These are phyloP conservation scores for Andricus grossulariae DNA, from an alignment of 1,140 invertebrate species.

Conservation along the genomic window DNA sequence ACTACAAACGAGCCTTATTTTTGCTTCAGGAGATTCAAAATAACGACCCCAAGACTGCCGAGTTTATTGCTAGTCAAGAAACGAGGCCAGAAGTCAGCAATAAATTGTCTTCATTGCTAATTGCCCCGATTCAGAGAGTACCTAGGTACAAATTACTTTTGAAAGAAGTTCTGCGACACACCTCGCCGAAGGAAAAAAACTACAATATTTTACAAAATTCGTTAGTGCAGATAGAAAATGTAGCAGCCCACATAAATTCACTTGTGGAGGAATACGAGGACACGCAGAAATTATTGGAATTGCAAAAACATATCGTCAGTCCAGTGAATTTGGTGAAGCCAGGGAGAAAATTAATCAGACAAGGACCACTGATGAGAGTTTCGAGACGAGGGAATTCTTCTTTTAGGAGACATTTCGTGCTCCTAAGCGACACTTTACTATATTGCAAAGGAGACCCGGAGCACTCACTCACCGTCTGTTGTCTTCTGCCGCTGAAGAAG, in stretches of 20 bases:
- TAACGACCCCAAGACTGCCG: constrained; percentile 78
- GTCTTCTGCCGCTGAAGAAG: constrained; percentile 80
- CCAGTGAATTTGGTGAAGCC: constrained; percentile 81
- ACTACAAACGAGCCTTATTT: constrained; percentile 80
- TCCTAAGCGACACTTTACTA: constrained; percentile 74
- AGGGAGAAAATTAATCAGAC: constrained; percentile 82
- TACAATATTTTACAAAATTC: constrained; percentile 79
- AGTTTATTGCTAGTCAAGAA: constrained; percentile 82
- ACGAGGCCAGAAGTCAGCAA: constrained; percentile 82
- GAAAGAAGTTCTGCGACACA: constrained; percentile 82
- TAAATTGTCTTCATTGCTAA: constrained; percentile 83
- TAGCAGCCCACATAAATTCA: constrained; percentile 83
- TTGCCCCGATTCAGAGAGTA: constrained; percentile 86
- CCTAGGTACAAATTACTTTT: constrained; percentile 85
- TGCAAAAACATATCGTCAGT: constrained; percentile 80
- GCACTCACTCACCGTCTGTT: constrained; percentile 77
- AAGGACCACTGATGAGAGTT: constrained; percentile 83
- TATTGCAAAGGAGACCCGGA: constrained; percentile 78
- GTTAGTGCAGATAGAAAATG: constrained; percentile 80
- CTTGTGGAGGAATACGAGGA: constrained; percentile 85
- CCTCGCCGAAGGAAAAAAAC: constrained; percentile 78
- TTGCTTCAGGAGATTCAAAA: constrained; percentile 79
- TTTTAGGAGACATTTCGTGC: constrained; percentile 77
- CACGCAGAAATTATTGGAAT: constrained; percentile 80
- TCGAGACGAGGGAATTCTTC: constrained; percentile 75